A percentile compares a stretch with the other conserved stretches of the same genome.
Conservation (phyloP, 2,797 vertebrate species). For the Poecilia picta region DNA sequence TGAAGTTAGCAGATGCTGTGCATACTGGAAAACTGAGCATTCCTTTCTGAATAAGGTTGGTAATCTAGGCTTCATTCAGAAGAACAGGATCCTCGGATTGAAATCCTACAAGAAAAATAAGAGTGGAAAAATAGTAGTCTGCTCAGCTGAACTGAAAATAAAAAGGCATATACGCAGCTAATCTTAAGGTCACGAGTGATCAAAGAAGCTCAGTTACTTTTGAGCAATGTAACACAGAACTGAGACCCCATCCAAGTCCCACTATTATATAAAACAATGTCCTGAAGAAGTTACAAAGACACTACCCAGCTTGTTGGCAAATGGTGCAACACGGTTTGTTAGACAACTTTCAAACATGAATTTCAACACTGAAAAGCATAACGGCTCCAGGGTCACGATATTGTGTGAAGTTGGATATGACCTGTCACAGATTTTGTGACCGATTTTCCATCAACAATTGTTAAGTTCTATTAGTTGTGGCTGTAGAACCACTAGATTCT, state of each 20-base stretch:
- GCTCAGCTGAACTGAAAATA: not conserved
- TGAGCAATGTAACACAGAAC: not conserved
- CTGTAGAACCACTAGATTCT: not conserved
- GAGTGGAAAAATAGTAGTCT: not conserved
- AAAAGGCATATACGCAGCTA: not conserved
- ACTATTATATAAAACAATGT: not conserved
- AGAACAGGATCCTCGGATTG: not conserved
- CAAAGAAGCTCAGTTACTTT: not conserved
- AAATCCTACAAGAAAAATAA: not conserved
- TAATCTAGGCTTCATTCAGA: not conserved
- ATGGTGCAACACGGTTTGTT: not conserved
- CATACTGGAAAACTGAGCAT: not conserved
- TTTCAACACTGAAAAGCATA: not conserved
- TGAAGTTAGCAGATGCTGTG: not conserved
- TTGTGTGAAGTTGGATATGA: not conserved
- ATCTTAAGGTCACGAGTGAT: not conserved
- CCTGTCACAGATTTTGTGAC: not conserved
- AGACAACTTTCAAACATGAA: not conserved
- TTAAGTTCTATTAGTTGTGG: not conserved
- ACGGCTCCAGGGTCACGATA: too few species aligned
- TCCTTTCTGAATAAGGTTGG: not conserved
- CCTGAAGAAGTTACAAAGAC: not conserved
- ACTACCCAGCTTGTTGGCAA: not conserved
- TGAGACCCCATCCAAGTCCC: not conserved
- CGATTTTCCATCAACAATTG: not conserved